phyloP scores from a whole-genome alignment of 2,888 invertebrate genomes.

The Bombyx huttoni region DNA sequence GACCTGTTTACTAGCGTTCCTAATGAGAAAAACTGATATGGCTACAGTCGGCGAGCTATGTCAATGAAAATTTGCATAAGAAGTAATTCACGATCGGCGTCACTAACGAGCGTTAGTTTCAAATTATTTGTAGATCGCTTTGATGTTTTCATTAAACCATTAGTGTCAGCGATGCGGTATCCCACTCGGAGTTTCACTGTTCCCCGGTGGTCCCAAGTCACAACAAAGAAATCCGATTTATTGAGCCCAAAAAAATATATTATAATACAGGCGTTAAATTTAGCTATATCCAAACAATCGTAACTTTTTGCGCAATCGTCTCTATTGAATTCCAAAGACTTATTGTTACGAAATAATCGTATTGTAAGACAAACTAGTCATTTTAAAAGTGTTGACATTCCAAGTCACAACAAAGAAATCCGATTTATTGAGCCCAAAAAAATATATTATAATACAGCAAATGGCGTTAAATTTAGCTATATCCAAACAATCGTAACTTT shows the following conservation, averaged over 20 bases:
- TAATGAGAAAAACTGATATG: too few species aligned
- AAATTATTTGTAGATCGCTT: constrained; percentile 6
- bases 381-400: background rate
- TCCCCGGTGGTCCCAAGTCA: constrained; percentile 46
- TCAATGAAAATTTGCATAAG: background rate
- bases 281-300: constrained; percentile 26
- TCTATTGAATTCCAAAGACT: background rate
- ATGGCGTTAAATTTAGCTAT: constrained; percentile 33
- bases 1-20: too few species aligned
- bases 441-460: constrained; percentile 57
- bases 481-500: constrained; percentile 18
- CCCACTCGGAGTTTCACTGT: constrained; percentile 34
- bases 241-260: constrained; percentile 21
- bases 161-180: constrained; percentile 58
- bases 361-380: background rate
- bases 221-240: constrained; percentile 11
- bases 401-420: constrained; percentile 16
- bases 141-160: constrained; percentile 54
- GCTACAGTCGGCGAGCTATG: too few species aligned
- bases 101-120: constrained; percentile 12
- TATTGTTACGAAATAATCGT: background rate
- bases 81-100: background rate
- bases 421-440: constrained; percentile 4
- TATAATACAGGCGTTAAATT: constrained; percentile 51
- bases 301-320: background rate